Percentiles rank a stretch among this genome's conserved stretches.
phyloP scores from a whole-genome alignment of 2,113 vertebrate genomes.

The Cyrtonyx montezumae region DNA sequence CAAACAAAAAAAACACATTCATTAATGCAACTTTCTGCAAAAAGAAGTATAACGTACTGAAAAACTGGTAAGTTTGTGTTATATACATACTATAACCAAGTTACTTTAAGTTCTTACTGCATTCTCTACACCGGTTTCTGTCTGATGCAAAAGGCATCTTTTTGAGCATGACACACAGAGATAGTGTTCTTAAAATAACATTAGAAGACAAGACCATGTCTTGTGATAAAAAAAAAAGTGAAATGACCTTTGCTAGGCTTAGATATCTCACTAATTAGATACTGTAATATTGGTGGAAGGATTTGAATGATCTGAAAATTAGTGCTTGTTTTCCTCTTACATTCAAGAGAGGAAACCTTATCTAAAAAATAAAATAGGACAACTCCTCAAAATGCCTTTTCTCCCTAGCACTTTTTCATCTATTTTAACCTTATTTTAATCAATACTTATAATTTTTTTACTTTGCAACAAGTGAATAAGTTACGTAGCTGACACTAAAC shows the following conservation, averaged over 20 bases:
- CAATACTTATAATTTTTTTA: neutral
- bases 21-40: neutral
- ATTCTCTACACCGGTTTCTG: neutral
- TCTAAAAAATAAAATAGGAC: neutral
- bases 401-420: neutral
- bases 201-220: neutral
- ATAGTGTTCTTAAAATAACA: no score
- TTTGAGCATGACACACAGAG: neutral
- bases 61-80: neutral
- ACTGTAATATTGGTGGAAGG: neutral
- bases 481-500: neutral
- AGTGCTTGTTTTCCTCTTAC: no score
- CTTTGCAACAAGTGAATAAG: neutral
- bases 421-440: neutral
- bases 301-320: neutral
- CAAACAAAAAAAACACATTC: neutral
- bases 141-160: neutral
- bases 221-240: no score
- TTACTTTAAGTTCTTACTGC: neutral
- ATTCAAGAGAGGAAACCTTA: neutral
- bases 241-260: neutral
- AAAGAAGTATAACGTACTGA: neutral
- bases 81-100: fast-evolving
- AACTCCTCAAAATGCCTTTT: neutral
- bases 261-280: neutral